Base-by-base conservation (phyloP, 2,888 invertebrate genomes). In the Ariolimax columbianus region DNA sequence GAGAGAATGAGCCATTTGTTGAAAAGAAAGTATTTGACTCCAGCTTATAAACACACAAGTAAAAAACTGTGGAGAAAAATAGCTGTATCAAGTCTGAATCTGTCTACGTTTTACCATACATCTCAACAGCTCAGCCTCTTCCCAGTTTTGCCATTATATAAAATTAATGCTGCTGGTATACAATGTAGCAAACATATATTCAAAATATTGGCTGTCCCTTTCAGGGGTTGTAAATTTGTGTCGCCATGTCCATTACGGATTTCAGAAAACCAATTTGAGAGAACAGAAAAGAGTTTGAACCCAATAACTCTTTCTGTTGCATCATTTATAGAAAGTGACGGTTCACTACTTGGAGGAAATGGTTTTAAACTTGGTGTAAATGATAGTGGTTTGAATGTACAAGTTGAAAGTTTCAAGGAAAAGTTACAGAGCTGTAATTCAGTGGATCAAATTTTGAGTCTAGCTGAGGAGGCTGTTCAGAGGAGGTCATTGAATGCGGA, bases 401-500 rank as follows among this genome's bases (percentile, higher is more conserved):
- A 75, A 23, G 7, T 26, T 0, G 38, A 59, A 17, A 78, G 14
- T 63, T 78, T 78, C 63, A 3, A 26, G 40, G 40, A 63, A 40
- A 63, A 59, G 30, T n/a, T 78, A 26, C 77, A 38, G 40, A 59
- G 40, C 9, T 78, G 77, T 78, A n/a, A 19, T 9, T 59, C 77
- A 78, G 26, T n/a, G 7, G 30, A 79, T 17, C 68, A 79, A n/a
- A 43, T 79, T 47, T 43, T 79, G 0, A 47, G 38, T 23, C n/a
- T 68, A 19, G 68, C 68, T 43, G 79, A 66, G 9, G 17, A 4
- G 7, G 40, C 79, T 43, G 23, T 66, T 7, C n/a, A 33, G 0
- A 17, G 0, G 0, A 63, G 30, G 38, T 43, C 66, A 40, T 66
- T 66, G 43, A n/a, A 0, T 79, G 19, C 30, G 36, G 30, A 43